A percentile compares a stretch with the other conserved stretches of the same genome.
Conservation (phyloP, 2,113 vertebrate genomes). For the Cacatua alba region DNA sequence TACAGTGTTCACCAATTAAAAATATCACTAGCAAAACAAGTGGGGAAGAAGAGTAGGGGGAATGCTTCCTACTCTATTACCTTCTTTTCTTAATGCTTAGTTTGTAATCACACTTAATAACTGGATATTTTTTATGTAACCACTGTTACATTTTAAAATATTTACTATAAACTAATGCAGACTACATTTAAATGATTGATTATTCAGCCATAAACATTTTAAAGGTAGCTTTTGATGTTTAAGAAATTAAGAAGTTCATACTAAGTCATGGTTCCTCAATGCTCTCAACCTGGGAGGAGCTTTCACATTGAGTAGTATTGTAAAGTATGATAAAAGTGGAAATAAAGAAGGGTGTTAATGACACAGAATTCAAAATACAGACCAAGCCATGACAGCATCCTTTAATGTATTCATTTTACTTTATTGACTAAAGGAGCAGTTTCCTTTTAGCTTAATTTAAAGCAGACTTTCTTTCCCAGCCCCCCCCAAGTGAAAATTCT, state of each 20-base stretch:
- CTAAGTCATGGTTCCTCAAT: background rate
- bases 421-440: background rate
- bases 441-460: conserved; percentile 43
- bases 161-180: background rate
- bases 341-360: background rate
- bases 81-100: background rate
- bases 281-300: background rate
- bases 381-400: background rate
- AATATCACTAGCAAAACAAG: background rate
- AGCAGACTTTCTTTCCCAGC: background rate
- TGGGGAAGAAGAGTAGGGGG: background rate
- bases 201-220: background rate
- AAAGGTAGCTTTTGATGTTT: background rate
- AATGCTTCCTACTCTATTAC: background rate
- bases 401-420: conserved; percentile 1
- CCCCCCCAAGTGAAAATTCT: background rate
- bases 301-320: background rate
- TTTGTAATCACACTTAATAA: background rate
- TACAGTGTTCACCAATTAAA: background rate
- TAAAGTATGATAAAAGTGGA: background rate
- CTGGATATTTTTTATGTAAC: background rate
- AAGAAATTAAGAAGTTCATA: background rate
- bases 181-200: background rate
- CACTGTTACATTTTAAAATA: background rate
- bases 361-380: background rate